Evolutionary conservation across 2,888 invertebrate genomes (phyloP), one percentile per base, ranked within the genome.

Genomic region (Papilio protenor): DNA sequence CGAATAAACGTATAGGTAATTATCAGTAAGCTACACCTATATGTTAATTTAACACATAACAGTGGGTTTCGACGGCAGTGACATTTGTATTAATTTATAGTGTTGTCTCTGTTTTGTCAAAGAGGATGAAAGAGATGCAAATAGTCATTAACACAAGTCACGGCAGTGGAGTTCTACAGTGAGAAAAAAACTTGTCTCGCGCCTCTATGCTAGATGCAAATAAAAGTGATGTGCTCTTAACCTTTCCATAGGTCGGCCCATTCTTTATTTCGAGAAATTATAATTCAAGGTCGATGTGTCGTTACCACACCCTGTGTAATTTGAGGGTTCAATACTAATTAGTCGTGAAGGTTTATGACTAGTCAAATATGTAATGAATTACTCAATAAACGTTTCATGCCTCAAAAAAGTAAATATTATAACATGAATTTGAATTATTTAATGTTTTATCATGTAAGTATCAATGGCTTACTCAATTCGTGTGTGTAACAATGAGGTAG

Each of bases 201-300:
- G 84, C 85, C 84, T 81, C 83, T 86, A 86, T 85, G 86, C 87
- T 85, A 85, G 87, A 89, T 87, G 85, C 87, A 89, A 91, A 93
- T 92, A 92, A 92, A 92, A 91, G 88, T 90, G 88, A 92, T 91
- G 90, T 90, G 89, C 90, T 90, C 89, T 91, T 93, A 92, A 93
- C 93, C 93, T 94, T 94, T 92, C 85, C 87, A 91, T 87, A 91
- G 91, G 93, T 92, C 92, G 83, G 79, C 86, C 83, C 85, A 86
- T 87, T 87, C 85, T 87, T 87, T 87, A 88, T 87, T 89, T 91
- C 87, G 89, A 90, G 91, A 93, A 94, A 92, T 92, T 92, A 90
- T 86, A 84, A 90, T 90, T 90, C 90, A 93, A 92, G 92, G 93
- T 87, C 88, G 83, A 80, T 87, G 81, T 83, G 88, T 87, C 89